phyloP scores from a whole-genome alignment of 1,140 invertebrate species.

The Popillia japonica region DNA sequence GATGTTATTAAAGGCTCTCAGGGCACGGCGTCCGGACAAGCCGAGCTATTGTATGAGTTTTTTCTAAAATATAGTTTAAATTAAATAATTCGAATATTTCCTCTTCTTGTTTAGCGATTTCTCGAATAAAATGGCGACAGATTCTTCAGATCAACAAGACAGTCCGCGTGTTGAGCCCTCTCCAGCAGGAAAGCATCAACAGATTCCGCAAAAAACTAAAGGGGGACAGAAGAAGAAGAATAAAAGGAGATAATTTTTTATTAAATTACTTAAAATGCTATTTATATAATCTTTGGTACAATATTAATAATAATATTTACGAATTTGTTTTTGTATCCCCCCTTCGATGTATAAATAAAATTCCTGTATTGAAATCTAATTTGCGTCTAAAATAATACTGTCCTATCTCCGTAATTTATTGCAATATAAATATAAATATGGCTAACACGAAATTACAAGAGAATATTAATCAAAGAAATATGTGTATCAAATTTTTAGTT shows the following conservation, averaged over 20 bases:
- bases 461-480: no score
- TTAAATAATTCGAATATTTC: no score
- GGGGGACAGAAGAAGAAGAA: constrained; percentile 55
- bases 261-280: constrained; percentile 20
- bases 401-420: no score
- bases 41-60: constrained; percentile 78
- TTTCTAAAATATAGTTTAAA: constrained; percentile 21
- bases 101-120: constrained; percentile 54
- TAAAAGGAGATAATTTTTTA: constrained; percentile 53
- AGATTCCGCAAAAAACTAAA: constrained; percentile 47
- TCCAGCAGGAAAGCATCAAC: constrained; percentile 51
- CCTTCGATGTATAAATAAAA: constrained; percentile 26
- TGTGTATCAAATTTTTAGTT: no score
- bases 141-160: constrained; percentile 43
- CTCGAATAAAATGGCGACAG: constrained; percentile 53
- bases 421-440: no score
- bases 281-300: constrained; percentile 38
- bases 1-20: constrained; percentile 90
- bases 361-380: no score
- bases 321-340: constrained; percentile 29
- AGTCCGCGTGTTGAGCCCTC: constrained; percentile 54
- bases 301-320: constrained; percentile 33
- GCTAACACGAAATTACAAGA: no score
- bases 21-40: constrained; percentile 77
- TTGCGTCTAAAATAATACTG: no score